A percentile compares a stretch with the other conserved stretches of the same genome.
These are phyloP conservation scores for Leucopsar rothschildi DNA, from an alignment of 2,113 vertebrate species.

Conservation along the genomic window DNA sequence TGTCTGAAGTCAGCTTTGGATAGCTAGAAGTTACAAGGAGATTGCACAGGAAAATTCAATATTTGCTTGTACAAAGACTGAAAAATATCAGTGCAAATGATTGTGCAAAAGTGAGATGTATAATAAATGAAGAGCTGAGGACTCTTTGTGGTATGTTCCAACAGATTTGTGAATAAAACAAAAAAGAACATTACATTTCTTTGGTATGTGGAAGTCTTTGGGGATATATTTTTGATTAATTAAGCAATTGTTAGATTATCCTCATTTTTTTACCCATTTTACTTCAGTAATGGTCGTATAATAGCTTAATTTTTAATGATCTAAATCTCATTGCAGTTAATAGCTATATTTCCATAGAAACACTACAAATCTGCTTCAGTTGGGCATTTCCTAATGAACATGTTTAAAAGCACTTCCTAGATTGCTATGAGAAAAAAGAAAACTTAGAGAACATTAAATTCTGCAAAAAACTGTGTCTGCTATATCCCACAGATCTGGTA, in stretches of 20 bases:
- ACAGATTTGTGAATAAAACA: background rate
- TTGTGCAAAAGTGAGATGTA: background rate
- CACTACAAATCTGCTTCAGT: conserved; percentile 26
- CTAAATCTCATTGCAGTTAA: conserved; percentile 32
- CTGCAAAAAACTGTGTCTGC: conserved; percentile 8
- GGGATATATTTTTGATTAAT: background rate
- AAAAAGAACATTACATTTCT: background rate
- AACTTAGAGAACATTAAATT: conserved; percentile 5
- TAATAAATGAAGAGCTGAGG: background rate
- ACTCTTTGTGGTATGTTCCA: background rate
- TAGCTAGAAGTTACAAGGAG: background rate
- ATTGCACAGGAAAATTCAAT: background rate
- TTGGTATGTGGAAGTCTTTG: background rate
- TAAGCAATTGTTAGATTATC: background rate
- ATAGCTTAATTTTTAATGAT: conserved; percentile 24
- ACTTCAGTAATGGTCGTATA: conserved; percentile 19
- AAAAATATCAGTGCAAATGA: background rate
- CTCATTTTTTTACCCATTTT: background rate
- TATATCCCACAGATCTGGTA: background rate
- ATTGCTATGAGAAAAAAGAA: conserved; percentile 31
- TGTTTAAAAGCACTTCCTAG: conserved; percentile 43
- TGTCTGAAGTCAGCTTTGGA: background rate
- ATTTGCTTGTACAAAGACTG: background rate
- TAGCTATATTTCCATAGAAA: conserved; percentile 54
- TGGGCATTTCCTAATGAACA: conserved; percentile 43